Evolutionary conservation across 2,797 vertebrate genomes (phyloP).

Genomic region (Argyrosomus regius): DNA sequence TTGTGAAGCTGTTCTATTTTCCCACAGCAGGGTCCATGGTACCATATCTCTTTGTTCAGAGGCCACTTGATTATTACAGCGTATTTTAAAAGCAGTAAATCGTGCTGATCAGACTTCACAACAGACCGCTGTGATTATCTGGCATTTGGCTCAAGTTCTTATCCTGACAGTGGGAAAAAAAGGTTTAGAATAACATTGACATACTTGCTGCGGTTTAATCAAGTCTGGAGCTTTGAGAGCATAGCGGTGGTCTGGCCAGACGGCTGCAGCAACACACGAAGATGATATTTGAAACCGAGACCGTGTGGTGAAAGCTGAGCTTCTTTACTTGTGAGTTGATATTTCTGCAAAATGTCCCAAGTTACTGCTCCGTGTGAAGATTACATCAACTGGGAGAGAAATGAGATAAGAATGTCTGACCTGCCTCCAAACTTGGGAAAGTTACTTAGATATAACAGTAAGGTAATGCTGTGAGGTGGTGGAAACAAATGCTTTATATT

Average conservation of each 20-base stretch:
- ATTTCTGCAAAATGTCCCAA: slow-evolving; percentile 46
- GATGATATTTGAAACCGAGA: slow-evolving; percentile 61
- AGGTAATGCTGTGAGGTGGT: slow-evolving; percentile 1
- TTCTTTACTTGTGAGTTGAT: slow-evolving; percentile 31
- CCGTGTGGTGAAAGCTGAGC: slow-evolving; percentile 51
- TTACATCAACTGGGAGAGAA: slow-evolving; percentile 36
- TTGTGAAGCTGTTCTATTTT: slow-evolving; percentile 19
- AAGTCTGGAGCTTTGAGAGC: slow-evolving; percentile 55
- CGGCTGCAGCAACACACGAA: slow-evolving; percentile 45
- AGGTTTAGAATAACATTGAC: slow-evolving; percentile 54
- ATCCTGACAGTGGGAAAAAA: slow-evolving; percentile 44
- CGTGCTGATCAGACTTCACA: slow-evolving; percentile 44
- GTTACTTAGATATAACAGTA: slow-evolving; percentile 15
- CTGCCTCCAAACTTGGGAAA: slow-evolving; percentile 5
- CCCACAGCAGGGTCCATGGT: slow-evolving; percentile 1
- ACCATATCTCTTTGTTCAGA: slow-evolving; percentile 41
- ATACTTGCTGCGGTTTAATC: slow-evolving; percentile 66
- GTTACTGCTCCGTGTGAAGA: slow-evolving; percentile 36
- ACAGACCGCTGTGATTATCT: slow-evolving; percentile 56
- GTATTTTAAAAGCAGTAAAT: slow-evolving; percentile 49
- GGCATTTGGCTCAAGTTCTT: slow-evolving; percentile 50
- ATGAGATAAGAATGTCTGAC: slow-evolving; percentile 43
- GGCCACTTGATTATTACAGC: slow-evolving; percentile 44
- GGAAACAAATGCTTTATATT: background rate
- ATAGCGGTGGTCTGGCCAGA: slow-evolving; percentile 61